Conservation (phyloP, 2,797 vertebrate genomes). For the Acrossocheilus wenchowensis region DNA sequence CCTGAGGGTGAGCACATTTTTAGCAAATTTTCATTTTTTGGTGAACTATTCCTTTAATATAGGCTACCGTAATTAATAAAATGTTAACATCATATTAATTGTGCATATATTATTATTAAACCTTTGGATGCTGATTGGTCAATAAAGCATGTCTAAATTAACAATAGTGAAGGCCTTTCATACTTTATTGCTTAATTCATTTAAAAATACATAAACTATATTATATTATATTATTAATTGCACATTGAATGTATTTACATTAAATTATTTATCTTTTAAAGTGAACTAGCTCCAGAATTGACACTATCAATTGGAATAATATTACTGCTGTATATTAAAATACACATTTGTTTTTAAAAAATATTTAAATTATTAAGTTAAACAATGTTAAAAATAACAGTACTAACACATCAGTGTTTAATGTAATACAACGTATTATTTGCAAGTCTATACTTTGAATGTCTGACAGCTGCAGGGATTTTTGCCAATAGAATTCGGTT, state of each 20-base stretch:
- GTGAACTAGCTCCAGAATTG: background rate
- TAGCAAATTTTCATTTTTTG: too few relatives aligned
- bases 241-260: background rate
- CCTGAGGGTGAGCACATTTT: too few relatives aligned
- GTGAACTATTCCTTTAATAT: too few relatives aligned
- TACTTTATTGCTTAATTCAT: background rate
- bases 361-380: too few relatives aligned
- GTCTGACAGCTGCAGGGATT: background rate
- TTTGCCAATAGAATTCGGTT: background rate
- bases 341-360: background rate
- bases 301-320: background rate
- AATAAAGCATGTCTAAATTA: background rate
- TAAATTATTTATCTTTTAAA: background rate
- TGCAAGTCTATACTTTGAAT: background rate
- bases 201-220: background rate
- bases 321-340: background rate
- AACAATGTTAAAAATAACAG: background rate
- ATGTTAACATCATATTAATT: background rate
- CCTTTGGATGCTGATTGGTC: background rate
- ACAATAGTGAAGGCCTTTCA: background rate
- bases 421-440: background rate
- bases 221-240: background rate
- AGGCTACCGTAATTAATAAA: background rate
- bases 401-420: background rate
- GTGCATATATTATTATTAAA: background rate